These are phyloP conservation scores for Poeciliopsis presidionis DNA, from an alignment of 2,797 vertebrate genomes.

Conservation along the genomic window DNA sequence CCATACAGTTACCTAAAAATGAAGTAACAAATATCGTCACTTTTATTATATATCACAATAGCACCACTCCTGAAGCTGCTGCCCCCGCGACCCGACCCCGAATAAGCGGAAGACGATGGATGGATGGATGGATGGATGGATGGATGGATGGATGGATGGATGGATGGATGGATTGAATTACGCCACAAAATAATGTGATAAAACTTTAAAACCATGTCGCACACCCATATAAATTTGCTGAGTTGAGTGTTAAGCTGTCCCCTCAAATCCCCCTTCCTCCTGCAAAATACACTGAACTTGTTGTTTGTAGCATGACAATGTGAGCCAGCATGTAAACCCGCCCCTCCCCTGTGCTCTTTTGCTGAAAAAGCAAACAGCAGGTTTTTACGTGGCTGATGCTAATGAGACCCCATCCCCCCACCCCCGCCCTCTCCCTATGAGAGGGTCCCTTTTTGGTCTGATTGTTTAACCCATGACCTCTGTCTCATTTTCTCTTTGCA, in stretches of 20 bases:
- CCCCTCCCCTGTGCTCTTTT: slow-evolving; percentile 60
- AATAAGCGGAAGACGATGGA: too few relatives aligned
- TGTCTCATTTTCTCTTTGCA: slow-evolving; percentile 67
- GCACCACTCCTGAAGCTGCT: too few relatives aligned
- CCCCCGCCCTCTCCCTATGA: slow-evolving; percentile 17
- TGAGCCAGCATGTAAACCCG: slow-evolving; percentile 47
- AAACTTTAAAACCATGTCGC: too few relatives aligned
- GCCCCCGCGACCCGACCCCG: too few relatives aligned
- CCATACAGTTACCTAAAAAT: too few relatives aligned
- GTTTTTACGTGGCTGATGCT: slow-evolving; percentile 66
- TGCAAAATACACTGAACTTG: neutral
- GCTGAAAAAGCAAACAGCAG: slow-evolving; percentile 73
- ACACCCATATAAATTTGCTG: too few relatives aligned
- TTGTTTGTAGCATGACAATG: slow-evolving; percentile 19
- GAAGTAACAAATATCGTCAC: too few relatives aligned
- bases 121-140: too few relatives aligned
- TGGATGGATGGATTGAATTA: too few relatives aligned
- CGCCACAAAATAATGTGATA: too few relatives aligned
- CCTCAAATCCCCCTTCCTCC: neutral
- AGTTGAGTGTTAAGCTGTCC: neutral
- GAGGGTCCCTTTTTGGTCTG: slow-evolving; percentile 46
- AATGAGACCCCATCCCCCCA: slow-evolving; percentile 50
- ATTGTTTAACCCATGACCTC: slow-evolving; percentile 58
- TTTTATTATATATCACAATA: too few relatives aligned
- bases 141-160: too few relatives aligned